Evolutionary conservation across 2,888 invertebrate genomes (phyloP).

Genomic region (Endotricha flammealis): DNA sequence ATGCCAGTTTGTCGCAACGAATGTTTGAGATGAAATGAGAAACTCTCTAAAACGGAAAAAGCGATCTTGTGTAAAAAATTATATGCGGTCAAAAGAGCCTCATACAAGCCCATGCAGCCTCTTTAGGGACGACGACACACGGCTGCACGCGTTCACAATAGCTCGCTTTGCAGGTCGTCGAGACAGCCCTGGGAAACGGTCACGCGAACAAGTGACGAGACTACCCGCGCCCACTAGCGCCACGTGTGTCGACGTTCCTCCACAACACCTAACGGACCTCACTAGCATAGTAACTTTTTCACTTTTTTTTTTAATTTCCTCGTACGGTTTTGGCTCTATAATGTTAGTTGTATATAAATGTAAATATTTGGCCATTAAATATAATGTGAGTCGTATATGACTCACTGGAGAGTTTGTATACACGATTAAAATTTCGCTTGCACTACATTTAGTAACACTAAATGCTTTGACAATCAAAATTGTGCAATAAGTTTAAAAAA

Average conservation of each 20-base stretch:
- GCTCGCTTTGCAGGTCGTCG: constrained; percentile 69
- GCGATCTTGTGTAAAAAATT: too few species aligned
- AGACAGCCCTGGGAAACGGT: constrained; percentile 60
- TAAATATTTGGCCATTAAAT: too few species aligned
- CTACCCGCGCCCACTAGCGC: constrained; percentile 41
- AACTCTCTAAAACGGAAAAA: too few species aligned
- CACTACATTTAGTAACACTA: neutral
- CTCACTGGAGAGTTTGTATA: too few species aligned
- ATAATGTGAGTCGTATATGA: too few species aligned
- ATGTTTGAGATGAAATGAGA: too few species aligned
- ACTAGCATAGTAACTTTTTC: constrained; percentile 61
- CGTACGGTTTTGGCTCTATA: constrained; percentile 38
- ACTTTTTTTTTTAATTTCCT: constrained; percentile 21
- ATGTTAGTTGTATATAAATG: too few species aligned
- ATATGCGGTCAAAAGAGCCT: neutral
- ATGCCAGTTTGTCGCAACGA: too few species aligned
- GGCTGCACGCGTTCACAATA: constrained; percentile 60
- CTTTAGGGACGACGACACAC: constrained; percentile 76
- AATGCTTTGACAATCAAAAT: neutral
- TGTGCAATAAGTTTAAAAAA: constrained; percentile 1
- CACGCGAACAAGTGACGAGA: constrained; percentile 62
- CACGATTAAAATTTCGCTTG: too few species aligned
- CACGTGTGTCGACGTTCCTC: constrained; percentile 76
- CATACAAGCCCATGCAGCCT: constrained; percentile 39
- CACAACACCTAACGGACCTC: constrained; percentile 69